Evolutionary conservation across 2,888 invertebrate species (phyloP).

Genomic region (Lepidonotus clava): DNA sequence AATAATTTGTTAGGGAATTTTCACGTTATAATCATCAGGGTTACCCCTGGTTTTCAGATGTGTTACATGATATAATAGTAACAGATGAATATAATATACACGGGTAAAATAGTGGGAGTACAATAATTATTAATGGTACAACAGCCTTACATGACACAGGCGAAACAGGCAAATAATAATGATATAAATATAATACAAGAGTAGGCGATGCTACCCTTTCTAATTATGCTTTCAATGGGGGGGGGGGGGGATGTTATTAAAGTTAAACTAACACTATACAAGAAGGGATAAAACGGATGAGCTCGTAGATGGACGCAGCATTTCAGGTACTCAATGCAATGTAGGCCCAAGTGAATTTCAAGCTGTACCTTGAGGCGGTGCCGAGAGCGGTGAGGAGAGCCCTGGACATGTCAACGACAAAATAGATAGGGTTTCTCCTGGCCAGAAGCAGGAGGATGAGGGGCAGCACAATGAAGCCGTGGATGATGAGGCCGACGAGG

Average conservation of each 20-base stretch:
- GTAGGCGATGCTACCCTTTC: too few species aligned
- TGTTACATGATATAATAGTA: background rate
- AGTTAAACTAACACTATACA: too few species aligned
- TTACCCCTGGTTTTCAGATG: too few species aligned
- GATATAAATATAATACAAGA: background rate
- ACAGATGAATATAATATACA: too few species aligned
- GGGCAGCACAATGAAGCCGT: conserved; percentile 92
- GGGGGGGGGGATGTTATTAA: too few species aligned
- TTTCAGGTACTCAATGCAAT: background rate
- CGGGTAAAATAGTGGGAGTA: too few species aligned
- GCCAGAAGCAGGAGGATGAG: conserved; percentile 90
- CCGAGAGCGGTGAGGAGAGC: conserved; percentile 93
- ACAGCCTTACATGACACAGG: background rate
- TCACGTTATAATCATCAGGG: too few species aligned
- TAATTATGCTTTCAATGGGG: too few species aligned
- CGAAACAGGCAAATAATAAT: background rate
- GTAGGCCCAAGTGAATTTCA: background rate
- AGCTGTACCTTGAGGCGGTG: conserved; percentile 90
- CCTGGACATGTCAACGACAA: conserved; percentile 90
- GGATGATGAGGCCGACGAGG: conserved; percentile 89
- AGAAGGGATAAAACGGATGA: too few species aligned
- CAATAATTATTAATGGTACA: too few species aligned
- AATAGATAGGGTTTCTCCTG: conserved; percentile 91
- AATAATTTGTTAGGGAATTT: too few species aligned
- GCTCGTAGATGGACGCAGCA: too few species aligned